Conservation (phyloP, 2,113 vertebrate species). For the Pluvialis apricaria region DNA sequence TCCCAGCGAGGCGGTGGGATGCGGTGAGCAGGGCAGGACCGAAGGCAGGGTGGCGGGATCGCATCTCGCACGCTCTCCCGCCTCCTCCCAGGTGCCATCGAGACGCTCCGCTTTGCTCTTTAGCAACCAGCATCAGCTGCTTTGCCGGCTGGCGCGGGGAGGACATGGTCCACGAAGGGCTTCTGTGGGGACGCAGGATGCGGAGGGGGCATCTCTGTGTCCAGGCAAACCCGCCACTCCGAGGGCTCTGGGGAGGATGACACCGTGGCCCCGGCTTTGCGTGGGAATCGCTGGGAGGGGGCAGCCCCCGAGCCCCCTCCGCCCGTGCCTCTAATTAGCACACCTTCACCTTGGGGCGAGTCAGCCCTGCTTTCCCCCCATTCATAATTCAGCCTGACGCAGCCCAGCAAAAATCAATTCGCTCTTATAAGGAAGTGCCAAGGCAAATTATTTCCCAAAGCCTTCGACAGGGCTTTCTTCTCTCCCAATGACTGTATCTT, state of each 20-base stretch:
- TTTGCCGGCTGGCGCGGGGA: neutral
- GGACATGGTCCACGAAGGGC: neutral
- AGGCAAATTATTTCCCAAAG: slow-evolving; percentile 64
- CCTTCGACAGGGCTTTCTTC: neutral
- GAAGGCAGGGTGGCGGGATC: neutral
- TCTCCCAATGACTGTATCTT: neutral
- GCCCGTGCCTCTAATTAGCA: neutral
- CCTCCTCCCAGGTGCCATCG: neutral
- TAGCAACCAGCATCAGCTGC: neutral
- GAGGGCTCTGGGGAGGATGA: neutral
- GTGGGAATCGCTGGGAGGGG: neutral
- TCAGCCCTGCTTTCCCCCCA: neutral
- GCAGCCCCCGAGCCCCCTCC: neutral
- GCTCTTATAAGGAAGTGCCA: slow-evolving; percentile 65
- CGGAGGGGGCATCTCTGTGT: neutral
- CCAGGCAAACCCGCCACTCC: neutral
- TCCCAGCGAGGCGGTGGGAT: neutral
- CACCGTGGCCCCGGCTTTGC: rapidly evolving
- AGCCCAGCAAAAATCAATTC: slow-evolving; percentile 69
- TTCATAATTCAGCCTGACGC: slow-evolving; percentile 64
- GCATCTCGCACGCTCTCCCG: neutral
- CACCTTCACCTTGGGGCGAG: neutral
- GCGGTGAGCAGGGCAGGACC: neutral
- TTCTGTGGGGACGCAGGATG: rapidly evolving
- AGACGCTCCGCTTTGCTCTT: neutral